A percentile compares a stretch with the other conserved stretches of the same genome.
phyloP scores from a whole-genome alignment of 2,113 vertebrate genomes.

The Oreochromis spilurus region DNA sequence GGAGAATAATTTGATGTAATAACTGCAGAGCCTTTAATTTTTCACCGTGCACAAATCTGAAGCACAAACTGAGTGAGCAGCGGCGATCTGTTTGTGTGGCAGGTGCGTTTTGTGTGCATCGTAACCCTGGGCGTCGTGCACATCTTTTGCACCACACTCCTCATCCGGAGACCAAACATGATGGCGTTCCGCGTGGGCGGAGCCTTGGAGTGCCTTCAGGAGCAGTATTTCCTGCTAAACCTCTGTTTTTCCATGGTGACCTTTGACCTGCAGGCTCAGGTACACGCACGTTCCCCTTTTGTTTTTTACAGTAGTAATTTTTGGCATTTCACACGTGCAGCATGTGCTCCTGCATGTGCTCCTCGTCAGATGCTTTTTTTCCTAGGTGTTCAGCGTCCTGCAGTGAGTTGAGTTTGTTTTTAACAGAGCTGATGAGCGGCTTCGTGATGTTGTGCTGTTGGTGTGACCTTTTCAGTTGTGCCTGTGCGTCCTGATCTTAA shows the following conservation, averaged over 20 bases:
- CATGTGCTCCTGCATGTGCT: accelerated
- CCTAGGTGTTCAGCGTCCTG: not conserved
- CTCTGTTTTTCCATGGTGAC: slow-evolving; percentile 85
- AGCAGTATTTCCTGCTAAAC: slow-evolving; percentile 80
- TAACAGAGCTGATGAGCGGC: too few relatives aligned
- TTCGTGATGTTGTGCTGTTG: not conserved
- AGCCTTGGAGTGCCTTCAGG: slow-evolving; percentile 77
- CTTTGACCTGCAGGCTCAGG: slow-evolving; percentile 86
- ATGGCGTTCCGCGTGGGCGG: slow-evolving; percentile 86
- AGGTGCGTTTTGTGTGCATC: slow-evolving; percentile 79
- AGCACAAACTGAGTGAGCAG: not conserved
- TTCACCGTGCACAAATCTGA: not conserved
- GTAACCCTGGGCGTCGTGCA: slow-evolving; percentile 72
- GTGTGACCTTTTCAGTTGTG: slow-evolving; percentile 69
- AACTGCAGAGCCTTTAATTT: not conserved
- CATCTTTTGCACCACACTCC: slow-evolving; percentile 69
- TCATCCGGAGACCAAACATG: slow-evolving; percentile 74
- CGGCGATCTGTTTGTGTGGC: not conserved
- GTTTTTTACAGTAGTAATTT: not conserved
- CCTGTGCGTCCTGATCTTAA: slow-evolving; percentile 76
- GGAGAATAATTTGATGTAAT: not conserved
- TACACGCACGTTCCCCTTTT: not conserved
- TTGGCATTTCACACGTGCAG: not conserved
- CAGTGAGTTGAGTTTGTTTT: not conserved
- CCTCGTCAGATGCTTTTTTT: not conserved